Conservation (phyloP, 1,140 invertebrate species). For the Harlomillsia oculata region DNA sequence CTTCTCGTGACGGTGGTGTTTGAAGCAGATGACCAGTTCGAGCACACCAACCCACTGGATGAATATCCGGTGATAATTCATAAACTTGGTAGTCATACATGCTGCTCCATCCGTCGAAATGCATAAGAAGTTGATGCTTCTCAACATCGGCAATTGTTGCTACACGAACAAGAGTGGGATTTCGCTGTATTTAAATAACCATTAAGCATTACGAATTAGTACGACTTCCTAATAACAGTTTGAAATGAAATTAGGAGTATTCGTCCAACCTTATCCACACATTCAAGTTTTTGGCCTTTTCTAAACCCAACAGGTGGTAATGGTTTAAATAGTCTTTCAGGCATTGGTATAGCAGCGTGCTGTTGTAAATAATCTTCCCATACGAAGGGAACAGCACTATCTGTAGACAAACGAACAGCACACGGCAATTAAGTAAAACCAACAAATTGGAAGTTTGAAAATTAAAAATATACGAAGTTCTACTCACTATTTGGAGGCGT, state of each 20-base stretch:
- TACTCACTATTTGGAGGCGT: conserved; percentile 75
- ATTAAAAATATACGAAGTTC: background rate
- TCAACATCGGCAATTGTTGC: conserved; percentile 67
- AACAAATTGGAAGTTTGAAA: background rate
- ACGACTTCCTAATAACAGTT: too few species aligned
- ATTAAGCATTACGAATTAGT: too few species aligned
- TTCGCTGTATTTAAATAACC: conserved; percentile 47
- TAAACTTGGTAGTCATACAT: conserved; percentile 77
- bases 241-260: background rate
- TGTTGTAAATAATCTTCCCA: conserved; percentile 77
- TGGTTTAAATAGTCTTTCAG: conserved; percentile 71
- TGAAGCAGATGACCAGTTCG: conserved; percentile 67
- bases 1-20: conserved; percentile 49
- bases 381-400: conserved; percentile 64
- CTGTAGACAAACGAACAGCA: conserved; percentile 42
- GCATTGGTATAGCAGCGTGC: conserved; percentile 63
- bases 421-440: too few species aligned
- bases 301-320: conserved; percentile 69
- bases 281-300: conserved; percentile 79
- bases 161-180: conserved; percentile 70
- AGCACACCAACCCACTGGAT: conserved; percentile 81
- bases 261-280: conserved; percentile 58
- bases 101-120: conserved; percentile 84
- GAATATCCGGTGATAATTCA: conserved; percentile 80
- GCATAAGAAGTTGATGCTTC: conserved; percentile 52